Evolutionary conservation across 2,797 vertebrate genomes (phyloP).

Genomic region (Thunnus albacares): DNA sequence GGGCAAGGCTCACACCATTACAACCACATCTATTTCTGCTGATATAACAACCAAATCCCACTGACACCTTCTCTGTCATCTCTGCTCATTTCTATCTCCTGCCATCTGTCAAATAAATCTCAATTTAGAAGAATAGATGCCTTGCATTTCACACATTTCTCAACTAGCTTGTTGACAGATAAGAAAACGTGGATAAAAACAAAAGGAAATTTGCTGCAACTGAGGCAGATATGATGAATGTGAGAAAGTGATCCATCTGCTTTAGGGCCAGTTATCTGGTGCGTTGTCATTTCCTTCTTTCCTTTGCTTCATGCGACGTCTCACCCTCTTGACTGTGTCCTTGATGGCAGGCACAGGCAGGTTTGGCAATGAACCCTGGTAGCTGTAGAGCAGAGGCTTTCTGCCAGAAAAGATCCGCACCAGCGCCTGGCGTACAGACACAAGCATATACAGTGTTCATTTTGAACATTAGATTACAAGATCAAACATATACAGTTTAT

Average conservation of each 20-base stretch:
- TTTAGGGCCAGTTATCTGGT: constrained; percentile 26
- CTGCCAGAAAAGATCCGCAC: constrained; percentile 94
- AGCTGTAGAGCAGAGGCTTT: constrained; percentile 92
- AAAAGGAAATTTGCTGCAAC: background rate
- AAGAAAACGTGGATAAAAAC: background rate
- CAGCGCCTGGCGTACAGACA: constrained; percentile 84
- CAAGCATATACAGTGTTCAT: constrained; percentile 14
- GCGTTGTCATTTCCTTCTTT: constrained; percentile 50
- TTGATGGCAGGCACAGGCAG: constrained; percentile 89
- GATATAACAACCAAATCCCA: background rate
- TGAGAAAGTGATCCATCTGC: constrained; percentile 42
- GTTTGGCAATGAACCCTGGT: constrained; percentile 92
- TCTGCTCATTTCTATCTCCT: too few relatives aligned
- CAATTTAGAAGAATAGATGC: background rate
- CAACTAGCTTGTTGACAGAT: background rate
- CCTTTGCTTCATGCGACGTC: constrained; percentile 47
- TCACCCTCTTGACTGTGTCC: constrained; percentile 91
- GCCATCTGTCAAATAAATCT: constrained; percentile 15
- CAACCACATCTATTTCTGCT: background rate
- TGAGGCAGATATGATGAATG: constrained; percentile 3
- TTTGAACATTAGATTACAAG: background rate
- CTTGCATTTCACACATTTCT: background rate
- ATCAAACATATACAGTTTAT: background rate
- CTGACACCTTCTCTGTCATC: background rate
- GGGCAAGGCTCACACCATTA: background rate